Percentiles rank a stretch among this genome's conserved stretches.
These are phyloP conservation scores for Drymodes brunneopygia DNA, from an alignment of 2,113 vertebrate genomes.

Conservation along the genomic window DNA sequence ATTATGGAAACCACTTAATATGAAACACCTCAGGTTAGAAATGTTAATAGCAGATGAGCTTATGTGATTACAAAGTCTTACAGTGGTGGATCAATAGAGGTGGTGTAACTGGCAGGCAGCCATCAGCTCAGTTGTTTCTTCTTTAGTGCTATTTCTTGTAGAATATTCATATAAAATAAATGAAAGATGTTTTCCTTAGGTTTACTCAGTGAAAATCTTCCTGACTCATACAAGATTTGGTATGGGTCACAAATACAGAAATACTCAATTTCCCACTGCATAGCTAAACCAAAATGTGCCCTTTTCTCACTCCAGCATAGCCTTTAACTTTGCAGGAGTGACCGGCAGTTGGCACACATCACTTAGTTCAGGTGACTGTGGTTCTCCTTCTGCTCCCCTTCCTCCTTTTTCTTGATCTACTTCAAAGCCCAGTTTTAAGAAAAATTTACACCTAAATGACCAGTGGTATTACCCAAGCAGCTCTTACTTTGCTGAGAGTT, in stretches of 20 bases:
- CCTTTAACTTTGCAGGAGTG: background rate
- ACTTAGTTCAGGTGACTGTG: background rate
- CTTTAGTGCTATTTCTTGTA: background rate
- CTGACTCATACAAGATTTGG: background rate
- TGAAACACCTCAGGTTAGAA: background rate
- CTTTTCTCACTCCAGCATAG: background rate
- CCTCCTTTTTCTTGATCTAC: background rate
- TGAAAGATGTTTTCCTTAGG: background rate
- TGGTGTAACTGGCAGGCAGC: background rate
- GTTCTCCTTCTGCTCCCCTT: background rate
- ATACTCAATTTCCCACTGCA: background rate
- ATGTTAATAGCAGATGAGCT: background rate
- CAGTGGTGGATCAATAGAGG: background rate
- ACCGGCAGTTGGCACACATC: background rate
- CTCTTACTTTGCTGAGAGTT: background rate
- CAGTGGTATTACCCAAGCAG: background rate
- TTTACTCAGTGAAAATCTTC: background rate
- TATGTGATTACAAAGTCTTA: background rate
- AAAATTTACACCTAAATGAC: background rate
- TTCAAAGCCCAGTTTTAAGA: background rate
- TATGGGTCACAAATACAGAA: background rate
- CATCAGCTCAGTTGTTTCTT: background rate
- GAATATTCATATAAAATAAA: background rate
- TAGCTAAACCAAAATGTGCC: background rate
- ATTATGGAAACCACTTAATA: slow-evolving; percentile 17